Evolutionary conservation across 2,113 vertebrate species (phyloP).

Genomic region (Leucopsar rothschildi): DNA sequence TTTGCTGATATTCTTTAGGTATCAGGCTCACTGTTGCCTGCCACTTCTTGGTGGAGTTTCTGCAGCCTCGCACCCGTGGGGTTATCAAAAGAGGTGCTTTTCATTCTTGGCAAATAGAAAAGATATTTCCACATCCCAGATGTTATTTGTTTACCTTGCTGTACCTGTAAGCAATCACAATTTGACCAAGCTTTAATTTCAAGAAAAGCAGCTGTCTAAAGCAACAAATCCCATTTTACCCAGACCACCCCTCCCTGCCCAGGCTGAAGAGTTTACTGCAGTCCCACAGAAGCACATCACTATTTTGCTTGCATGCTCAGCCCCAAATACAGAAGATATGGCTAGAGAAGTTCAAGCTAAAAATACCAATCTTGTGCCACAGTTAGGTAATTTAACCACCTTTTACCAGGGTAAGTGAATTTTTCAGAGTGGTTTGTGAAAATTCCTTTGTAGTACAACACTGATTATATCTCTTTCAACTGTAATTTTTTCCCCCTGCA

Average conservation of each 20-base stretch:
- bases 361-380: not conserved
- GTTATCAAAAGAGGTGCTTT: not conserved
- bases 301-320: not conserved
- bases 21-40: not conserved
- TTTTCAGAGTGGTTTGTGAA: not conserved
- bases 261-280: not conserved
- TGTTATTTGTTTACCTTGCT: not conserved
- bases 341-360: not conserved
- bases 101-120: not conserved
- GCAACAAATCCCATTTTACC: not conserved
- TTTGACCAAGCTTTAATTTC: not conserved
- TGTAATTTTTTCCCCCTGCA: not conserved
- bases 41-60: not conserved
- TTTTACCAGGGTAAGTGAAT: not conserved
- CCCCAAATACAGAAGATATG: not conserved
- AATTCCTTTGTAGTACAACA: not conserved
- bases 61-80: not conserved
- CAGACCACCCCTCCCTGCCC: accelerated
- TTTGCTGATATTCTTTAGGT: not conserved
- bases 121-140: not conserved
- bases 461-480: not conserved
- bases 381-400: not conserved
- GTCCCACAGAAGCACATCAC: not conserved
- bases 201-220: not conserved
- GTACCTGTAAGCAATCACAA: not conserved